Percentiles rank a stretch among this genome's conserved stretches.
phyloP scores from a whole-genome alignment of 2,888 invertebrate genomes.

The Eremobia ochroleuca region DNA sequence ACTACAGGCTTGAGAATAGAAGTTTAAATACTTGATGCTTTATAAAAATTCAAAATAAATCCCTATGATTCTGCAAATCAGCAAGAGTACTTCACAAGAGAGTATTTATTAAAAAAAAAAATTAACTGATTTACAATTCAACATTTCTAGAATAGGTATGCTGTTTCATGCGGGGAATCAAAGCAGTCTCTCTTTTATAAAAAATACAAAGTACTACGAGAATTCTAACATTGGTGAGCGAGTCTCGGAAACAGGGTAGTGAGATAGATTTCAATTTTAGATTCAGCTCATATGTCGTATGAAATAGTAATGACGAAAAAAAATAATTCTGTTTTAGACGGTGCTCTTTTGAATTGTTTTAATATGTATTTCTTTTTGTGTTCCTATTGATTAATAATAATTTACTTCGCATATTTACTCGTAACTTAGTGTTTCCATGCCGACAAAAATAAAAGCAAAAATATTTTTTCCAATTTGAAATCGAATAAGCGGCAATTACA shows the following conservation, averaged over 20 bases:
- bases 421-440: no score
- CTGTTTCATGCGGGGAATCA: constrained; percentile 65
- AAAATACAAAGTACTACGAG: constrained; percentile 70
- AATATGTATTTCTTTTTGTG: neutral
- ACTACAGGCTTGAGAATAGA: neutral
- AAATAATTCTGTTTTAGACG: neutral
- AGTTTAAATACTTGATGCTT: neutral
- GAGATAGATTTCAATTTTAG: constrained; percentile 80
- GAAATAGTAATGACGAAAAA: constrained; percentile 49
- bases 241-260: constrained; percentile 69
- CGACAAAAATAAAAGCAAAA: no score
- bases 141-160: constrained; percentile 49
- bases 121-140: constrained; percentile 21
- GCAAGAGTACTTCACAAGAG: neutral
- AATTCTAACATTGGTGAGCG: constrained; percentile 68
- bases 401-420: neutral
- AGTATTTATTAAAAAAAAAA: constrained; percentile 35
- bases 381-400: no score
- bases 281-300: constrained; percentile 72
- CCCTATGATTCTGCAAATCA: neutral
- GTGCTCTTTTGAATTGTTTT: neutral
- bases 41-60: neutral
- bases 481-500: neutral
- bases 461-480: no score
- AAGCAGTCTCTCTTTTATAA: constrained; percentile 62